Evolutionary conservation across 2,888 invertebrate genomes (phyloP).

Genomic region (Tipula confusa): DNA sequence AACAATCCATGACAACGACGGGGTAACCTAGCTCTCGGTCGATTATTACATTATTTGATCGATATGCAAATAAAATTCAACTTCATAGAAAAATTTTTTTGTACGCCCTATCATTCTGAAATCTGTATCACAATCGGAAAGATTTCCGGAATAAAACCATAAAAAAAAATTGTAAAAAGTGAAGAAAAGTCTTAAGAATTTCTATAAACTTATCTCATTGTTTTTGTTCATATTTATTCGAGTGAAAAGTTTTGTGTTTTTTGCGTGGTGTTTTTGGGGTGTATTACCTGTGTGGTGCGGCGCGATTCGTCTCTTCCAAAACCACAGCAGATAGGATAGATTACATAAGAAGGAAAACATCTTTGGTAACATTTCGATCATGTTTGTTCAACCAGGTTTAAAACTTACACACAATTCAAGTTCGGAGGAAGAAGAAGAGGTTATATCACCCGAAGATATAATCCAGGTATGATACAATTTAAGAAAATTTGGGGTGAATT

Average conservation of each 20-base stretch:
- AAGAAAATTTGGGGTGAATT: neutral
- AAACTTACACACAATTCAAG: conserved; percentile 52
- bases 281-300: neutral
- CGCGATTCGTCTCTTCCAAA: neutral
- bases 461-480: conserved; percentile 44
- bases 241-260: neutral
- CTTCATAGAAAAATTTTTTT: neutral
- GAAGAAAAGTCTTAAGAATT: neutral
- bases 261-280: neutral
- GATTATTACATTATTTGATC: neutral
- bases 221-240: neutral
- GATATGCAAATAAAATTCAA: neutral
- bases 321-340: neutral
- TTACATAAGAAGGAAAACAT: neutral
- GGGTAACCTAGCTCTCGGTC: neutral
- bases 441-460: conserved; percentile 43
- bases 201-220: neutral
- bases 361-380: neutral
- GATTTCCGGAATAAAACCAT: neutral
- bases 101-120: neutral
- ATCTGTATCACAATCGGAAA: neutral
- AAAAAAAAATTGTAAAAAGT: neutral
- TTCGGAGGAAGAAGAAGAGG: conserved; percentile 58
- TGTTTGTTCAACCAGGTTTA: conserved; percentile 41
- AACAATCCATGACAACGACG: neutral